These are phyloP conservation scores for Tetramorium alpestre DNA, from an alignment of 1,140 invertebrate genomes.

Conservation along the genomic window DNA sequence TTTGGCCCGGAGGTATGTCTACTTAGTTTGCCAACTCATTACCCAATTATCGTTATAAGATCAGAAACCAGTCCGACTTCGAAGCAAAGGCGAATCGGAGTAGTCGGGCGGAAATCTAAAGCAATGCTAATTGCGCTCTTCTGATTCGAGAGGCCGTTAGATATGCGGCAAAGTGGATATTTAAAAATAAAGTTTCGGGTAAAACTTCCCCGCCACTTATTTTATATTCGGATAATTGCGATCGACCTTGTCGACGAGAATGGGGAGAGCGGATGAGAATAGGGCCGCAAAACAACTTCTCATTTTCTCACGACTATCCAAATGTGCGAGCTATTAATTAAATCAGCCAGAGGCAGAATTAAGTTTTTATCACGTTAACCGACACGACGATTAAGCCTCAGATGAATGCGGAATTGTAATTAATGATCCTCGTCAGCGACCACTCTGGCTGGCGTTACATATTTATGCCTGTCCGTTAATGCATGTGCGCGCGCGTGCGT, in stretches of 20 bases:
- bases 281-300: neutral
- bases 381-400: constrained; percentile 1
- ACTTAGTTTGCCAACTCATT: constrained; percentile 74
- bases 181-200: constrained; percentile 26
- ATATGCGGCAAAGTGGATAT: constrained; percentile 19
- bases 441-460: constrained; percentile 8
- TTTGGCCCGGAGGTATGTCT: constrained; percentile 60
- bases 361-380: constrained; percentile 22
- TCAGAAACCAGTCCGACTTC: constrained; percentile 57
- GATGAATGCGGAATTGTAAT: constrained; percentile 43
- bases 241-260: neutral
- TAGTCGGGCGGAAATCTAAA: constrained; percentile 50
- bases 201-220: neutral
- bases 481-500: neutral
- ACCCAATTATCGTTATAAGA: constrained; percentile 68
- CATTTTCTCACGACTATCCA: neutral
- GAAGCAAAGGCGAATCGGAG: constrained; percentile 25
- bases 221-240: neutral
- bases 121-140: constrained; percentile 54
- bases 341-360: neutral
- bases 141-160: constrained; percentile 32
- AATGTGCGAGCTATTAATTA: neutral
- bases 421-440: constrained; percentile 35
- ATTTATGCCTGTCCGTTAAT: constrained; percentile 25
- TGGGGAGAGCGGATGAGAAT: neutral